A percentile compares a stretch with the other conserved stretches of the same genome.
Evolutionary conservation across 2,888 invertebrate genomes (phyloP).

Genomic region (Listrodromus nycthemerus): DNA sequence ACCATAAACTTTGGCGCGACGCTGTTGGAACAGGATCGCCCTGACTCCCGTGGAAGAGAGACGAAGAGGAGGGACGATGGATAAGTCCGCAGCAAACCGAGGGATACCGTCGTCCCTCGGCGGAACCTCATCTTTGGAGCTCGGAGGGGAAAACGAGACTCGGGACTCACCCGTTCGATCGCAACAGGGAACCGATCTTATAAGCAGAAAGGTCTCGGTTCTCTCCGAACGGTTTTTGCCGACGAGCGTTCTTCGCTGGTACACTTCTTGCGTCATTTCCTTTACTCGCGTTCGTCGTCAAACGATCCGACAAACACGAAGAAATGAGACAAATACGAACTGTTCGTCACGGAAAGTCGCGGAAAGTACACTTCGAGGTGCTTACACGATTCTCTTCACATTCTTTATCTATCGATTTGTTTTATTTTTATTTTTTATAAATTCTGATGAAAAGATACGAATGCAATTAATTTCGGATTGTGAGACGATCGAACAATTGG

Average conservation of each 20-base stretch:
- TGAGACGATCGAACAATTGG: neutral
- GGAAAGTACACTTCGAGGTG: neutral
- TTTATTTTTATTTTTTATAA: no score
- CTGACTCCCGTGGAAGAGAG: neutral
- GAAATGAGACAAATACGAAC: neutral
- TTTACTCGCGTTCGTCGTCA: constrained; percentile 30
- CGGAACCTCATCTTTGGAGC: constrained; percentile 6
- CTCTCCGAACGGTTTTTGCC: constrained; percentile 5
- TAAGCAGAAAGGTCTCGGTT: constrained; percentile 23
- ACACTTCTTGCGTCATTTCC: constrained; percentile 40
- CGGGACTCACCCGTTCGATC: constrained; percentile 25
- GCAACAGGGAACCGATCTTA: constrained; percentile 20
- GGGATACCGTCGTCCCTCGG: neutral
- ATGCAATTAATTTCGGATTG: no score
- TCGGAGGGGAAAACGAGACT: constrained; percentile 26
- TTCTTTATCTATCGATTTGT: neutral
- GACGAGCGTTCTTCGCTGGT: constrained; percentile 1
- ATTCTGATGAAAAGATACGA: no score
- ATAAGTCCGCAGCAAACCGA: constrained; percentile 12
- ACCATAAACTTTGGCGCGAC: constrained; percentile 52
- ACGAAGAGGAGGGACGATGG: constrained; percentile 4
- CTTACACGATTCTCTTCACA: neutral
- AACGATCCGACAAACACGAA: constrained; percentile 27
- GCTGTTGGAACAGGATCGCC: constrained; percentile 33
- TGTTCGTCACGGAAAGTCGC: neutral